Base-by-base conservation (phyloP, 2,888 invertebrate genomes). In the Ommatoiulus sabulosus region DNA sequence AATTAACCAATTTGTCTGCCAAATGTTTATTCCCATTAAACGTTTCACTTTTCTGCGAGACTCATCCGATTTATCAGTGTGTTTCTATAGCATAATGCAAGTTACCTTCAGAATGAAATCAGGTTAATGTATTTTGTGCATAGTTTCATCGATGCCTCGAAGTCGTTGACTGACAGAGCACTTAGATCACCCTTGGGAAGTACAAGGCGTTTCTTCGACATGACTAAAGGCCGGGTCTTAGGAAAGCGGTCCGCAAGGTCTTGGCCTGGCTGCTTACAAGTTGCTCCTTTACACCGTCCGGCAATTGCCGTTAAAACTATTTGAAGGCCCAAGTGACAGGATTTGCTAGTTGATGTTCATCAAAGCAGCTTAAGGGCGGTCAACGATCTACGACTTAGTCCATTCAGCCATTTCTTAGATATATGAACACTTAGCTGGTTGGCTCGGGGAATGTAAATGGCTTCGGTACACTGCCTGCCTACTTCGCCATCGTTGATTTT, bases 271-370 rank as follows among this genome's bases (percentile, higher is more conserved):
- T 80, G 80, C 35, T 80, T 72, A 72, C 72, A 72, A 72, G 24
- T 24, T 43, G 80, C 80, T 80, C 80, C 72, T 80, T 80, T 80
- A 35, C 80, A 80, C 24, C 80, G 80, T 35, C 80, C 35, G 35
- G 35, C 80, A 80, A 80, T 80, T 80, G 80, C 35, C 80, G 80
- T 80, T 80, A 80, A 80, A 80, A 80, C 80, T 80, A 35, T 80
- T 80, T 35, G 80, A 80, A 80, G 80, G 80, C 80, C 80, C 35
- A 80, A 80, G 80, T 80, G 80, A 80, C 80, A 80, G 80, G 80
- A 80, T 80, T 80, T 80, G 80, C 80, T 43, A 80, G 80, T 80
- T 80, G 80, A 80, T 80, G 80, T 80, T 80, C 80, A 80, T 80
- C 80, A 80, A 80, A 80, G 80, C 24, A 80, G 80, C 80, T 80